A percentile compares a stretch with the other conserved stretches of the same genome.
These are phyloP conservation scores for Achroia grisella DNA, from an alignment of 1,140 invertebrate genomes.

Conservation along the genomic window DNA sequence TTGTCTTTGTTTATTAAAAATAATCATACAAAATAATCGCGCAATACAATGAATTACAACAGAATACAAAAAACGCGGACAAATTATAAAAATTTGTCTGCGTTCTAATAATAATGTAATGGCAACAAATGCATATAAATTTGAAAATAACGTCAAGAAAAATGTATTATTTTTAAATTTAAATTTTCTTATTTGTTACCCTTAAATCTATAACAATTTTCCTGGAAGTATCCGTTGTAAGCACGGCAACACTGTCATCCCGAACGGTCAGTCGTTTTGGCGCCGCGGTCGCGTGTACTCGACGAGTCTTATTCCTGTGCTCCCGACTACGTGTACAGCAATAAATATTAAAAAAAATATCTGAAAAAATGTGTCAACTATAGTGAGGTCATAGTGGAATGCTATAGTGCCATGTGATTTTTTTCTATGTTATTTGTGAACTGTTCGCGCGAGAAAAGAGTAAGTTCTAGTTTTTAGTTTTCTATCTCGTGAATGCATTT, in stretches of 20 bases:
- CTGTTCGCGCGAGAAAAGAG: slow-evolving; percentile 1
- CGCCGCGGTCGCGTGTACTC: slow-evolving; percentile 15
- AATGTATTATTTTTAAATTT: no score
- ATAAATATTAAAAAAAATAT: slow-evolving; percentile 6
- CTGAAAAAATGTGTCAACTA: slow-evolving; percentile 4
- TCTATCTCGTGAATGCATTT: neutral
- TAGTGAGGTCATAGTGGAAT: neutral
- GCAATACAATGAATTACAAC: no score
- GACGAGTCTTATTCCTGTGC: neutral
- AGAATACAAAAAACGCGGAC: no score
- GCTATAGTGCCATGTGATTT: slow-evolving; percentile 13
- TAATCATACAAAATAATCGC: no score
- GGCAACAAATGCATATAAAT: no score
- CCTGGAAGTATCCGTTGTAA: neutral
- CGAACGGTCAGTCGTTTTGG: slow-evolving; percentile 25
- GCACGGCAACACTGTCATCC: slow-evolving; percentile 12
- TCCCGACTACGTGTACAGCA: slow-evolving; percentile 8
- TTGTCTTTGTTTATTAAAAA: no score
- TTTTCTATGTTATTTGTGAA: slow-evolving; percentile 8
- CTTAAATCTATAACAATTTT: neutral
- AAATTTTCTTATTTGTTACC: no score
- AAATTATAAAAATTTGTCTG: no score
- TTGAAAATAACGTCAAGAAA: no score
- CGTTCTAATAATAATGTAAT: no score
- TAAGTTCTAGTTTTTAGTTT: slow-evolving; percentile 1